A percentile compares a stretch with the other conserved stretches of the same genome.
These are phyloP conservation scores for Dryas iulia DNA, from an alignment of 1,140 invertebrate genomes.

Conservation along the genomic window DNA sequence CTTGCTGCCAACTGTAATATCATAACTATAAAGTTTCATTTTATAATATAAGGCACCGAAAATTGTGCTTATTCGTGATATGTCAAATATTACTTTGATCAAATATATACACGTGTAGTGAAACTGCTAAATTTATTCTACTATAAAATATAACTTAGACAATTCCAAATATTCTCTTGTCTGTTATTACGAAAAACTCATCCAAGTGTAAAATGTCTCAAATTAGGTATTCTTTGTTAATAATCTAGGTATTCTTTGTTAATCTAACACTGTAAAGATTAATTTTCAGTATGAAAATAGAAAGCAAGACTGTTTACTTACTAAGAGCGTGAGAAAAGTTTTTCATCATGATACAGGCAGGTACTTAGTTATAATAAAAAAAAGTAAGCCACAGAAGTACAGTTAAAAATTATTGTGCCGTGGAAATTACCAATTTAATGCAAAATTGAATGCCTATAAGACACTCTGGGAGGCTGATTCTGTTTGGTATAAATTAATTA, in stretches of 20 bases:
- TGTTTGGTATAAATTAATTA: conserved; percentile 78
- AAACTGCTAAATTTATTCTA: too few species aligned
- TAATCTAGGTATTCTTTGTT: conserved; percentile 35
- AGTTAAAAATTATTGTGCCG: conserved; percentile 78
- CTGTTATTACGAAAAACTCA: too few species aligned
- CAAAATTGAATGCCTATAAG: conserved; percentile 71
- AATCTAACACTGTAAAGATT: conserved; percentile 30
- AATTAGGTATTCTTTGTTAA: conserved; percentile 41
- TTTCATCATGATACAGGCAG: conserved; percentile 47
- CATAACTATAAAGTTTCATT: background rate
- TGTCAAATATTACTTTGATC: background rate
- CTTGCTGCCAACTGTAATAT: background rate
- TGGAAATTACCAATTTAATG: conserved; percentile 76
- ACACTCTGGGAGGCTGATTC: conserved; percentile 62
- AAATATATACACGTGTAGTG: background rate
- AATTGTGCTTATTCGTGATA: background rate
- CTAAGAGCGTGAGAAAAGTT: conserved; percentile 69
- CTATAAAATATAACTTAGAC: too few species aligned
- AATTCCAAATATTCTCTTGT: too few species aligned
- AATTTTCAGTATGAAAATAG: conserved; percentile 53
- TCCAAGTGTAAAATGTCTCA: conserved; percentile 43
- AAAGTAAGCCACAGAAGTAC: conserved; percentile 64
- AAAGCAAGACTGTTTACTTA: conserved; percentile 64
- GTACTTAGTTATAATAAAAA: conserved; percentile 51
- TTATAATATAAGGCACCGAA: background rate